Evolutionary conservation across 2,797 vertebrate genomes (phyloP), one percentile per base, ranked within the genome.

Genomic region (Ibycter americanus): DNA sequence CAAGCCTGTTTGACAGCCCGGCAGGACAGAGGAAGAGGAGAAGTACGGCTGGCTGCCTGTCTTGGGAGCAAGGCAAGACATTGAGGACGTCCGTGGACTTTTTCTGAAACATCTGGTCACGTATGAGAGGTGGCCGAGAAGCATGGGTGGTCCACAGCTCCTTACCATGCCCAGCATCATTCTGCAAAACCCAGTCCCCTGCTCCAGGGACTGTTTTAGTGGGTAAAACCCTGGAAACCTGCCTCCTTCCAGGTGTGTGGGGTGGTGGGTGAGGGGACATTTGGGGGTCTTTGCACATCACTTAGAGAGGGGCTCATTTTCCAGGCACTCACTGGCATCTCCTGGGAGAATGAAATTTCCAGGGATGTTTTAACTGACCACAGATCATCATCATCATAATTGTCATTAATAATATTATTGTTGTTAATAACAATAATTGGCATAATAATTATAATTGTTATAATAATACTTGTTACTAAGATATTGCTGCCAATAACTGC

Each of bases 81-180:
- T 4, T 11, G 8, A 67, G 59, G 32, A 20, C 8, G 25, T 4
- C 82, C 38, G 8, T 1, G n/a, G 70, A 29, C 73, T 91, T 91
- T 65, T 80, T 61, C 91, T 83, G 82, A 63, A 66, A 27, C 2
- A 4, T 31, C 62, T 16, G 4, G 15, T 52, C 42, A 10, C 0
- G 0, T 22, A 6, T 1, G 8, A 21, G 67, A 91, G 56, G 29
- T 29, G 12, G 51, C 12, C 0, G 0, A 72, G 58, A 23, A 72
- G 26, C 26, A 42, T 0, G 2, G 42, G 59, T 4, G 1, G 17
- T 12, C 7, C 65, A n/a, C 31, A 70, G 25, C 36, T 61, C 14
- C 44, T 78, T 2, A 4, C 22, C 46, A 16, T 3, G 2, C 20
- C 26, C 46, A 38, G 26, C 16, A 58, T 21, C 42, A 1, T 46